Evolutionary conservation across 2,888 invertebrate species (phyloP), one percentile per base, ranked within the genome.

Genomic region (Clostera curtula): DNA sequence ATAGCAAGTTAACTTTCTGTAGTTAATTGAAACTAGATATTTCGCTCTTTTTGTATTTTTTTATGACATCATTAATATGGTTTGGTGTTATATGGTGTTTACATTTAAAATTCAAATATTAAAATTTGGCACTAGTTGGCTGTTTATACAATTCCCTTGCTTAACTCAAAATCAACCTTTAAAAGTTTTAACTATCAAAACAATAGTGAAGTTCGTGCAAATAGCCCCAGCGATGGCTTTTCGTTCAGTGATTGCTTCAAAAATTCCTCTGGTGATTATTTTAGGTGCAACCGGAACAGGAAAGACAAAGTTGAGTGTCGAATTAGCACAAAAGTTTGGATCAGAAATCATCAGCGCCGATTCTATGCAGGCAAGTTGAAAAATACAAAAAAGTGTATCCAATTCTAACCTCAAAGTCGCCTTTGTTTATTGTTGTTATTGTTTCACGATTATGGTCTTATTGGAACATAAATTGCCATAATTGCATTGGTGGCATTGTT

Each of bases 261-360:
- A 68, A 55, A 59, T 83, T 51, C 94, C 95, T 41, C 77, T 94
- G 58, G 90, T 98, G 54, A 92, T 97, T 25, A 91, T 99, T 76
- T 86, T 98, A 45, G 99, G 99, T 50, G 92, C 97, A 15, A 99
- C 99, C 19, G 99, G 98, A 5, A 92, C 95, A 4, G 99, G 99
- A 30, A 99, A 99, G 85, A 97, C 98, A 1, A 97, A 97, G 76
- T 83, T 99, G 47, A 93, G 96, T 31, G 86, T 99, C 32, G 94
- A 97, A 84, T 82, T 99, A 41, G 97, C 97, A 0, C 88, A 89
- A 54, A 89, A 86, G 61, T 96, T 93, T 70, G 86, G 86, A 43
- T 93, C 96, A 12, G 98, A 98, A 87, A 92, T 99, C 31, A 93
- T 99, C 34, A 97, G 97, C 60, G 97, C 98, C 0, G 99, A 99